Evolutionary conservation across 92 coral and sea anemone species (phyloP).

Genomic region (Diadumene lineata): DNA sequence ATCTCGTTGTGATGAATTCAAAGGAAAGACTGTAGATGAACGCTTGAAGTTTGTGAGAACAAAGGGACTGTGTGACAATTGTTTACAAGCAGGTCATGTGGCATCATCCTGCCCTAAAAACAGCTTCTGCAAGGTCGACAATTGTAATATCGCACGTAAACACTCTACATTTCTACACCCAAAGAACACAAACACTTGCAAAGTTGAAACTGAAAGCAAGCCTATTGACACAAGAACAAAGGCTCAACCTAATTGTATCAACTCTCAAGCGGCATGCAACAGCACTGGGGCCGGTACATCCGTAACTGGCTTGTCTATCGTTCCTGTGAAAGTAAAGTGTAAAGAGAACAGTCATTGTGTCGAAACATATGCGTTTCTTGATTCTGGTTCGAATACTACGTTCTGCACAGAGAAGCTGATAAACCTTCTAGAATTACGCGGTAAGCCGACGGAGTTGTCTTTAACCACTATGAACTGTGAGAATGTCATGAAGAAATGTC

Average conservation of each 20-base stretch:
- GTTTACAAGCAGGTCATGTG: constrained; percentile 54
- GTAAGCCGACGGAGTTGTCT: constrained; percentile 35
- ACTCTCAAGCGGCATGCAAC: constrained; percentile 13
- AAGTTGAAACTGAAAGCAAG: background rate
- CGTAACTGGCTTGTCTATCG: constrained; percentile 22
- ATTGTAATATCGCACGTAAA: constrained; percentile 18
- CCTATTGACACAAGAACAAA: background rate
- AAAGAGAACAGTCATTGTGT: constrained; percentile 21
- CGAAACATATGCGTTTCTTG: constrained; percentile 49
- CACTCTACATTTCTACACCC: constrained; percentile 25
- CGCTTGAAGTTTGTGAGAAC: constrained; percentile 49
- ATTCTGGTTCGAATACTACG: constrained; percentile 57
- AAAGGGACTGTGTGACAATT: constrained; percentile 66
- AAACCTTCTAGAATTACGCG: constrained; percentile 35
- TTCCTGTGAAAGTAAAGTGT: constrained; percentile 19
- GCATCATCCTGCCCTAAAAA: constrained; percentile 52
- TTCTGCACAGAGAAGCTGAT: constrained; percentile 56
- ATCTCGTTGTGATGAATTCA: constrained; percentile 54
- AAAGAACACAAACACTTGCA: background rate
- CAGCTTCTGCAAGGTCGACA: constrained; percentile 55
- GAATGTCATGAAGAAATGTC: constrained; percentile 25
- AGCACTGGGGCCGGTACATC: constrained; percentile 29
- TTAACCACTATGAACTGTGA: constrained; percentile 51
- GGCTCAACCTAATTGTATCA: background rate
- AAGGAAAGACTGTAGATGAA: constrained; percentile 42